Base-by-base conservation (phyloP, 2,888 invertebrate species). In the Amiota communis region DNA sequence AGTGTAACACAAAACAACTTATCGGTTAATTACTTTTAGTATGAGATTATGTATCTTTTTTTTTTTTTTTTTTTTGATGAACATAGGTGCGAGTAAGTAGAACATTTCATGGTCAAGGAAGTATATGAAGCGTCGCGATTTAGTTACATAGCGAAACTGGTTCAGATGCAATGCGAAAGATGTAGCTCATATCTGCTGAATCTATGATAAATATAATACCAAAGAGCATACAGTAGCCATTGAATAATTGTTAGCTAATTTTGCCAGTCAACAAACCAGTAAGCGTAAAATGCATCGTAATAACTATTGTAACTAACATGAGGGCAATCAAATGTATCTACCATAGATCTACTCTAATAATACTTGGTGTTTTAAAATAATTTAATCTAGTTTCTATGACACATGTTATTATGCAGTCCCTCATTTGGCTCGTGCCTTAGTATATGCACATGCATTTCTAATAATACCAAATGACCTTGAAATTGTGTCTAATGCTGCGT, bases 81-180 rank as follows among this genome's bases (percentile, higher is more conserved):
- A 49, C 15, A 67, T 15, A 49, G 8, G 15, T 9, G 20, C 2
- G 13, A 10, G 46, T 46, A 64, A 4, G 17, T 13, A 20, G 17
- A 59, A 20, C 15, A 65, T 72, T 75, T 78, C 86, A 85, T 83
- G 85, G 86, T 83, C 85, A 85, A 85, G 85, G 86, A 83, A 72
- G 61, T 75, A 69, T 76, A 76, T 56, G 46, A 69, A 65, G 48
- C 48, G 48, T 9, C 15, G 49, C 51, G 51, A 63, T 71, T 36
- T 48, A 61, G 49, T 49, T 71, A 61, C 63, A 49, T 17, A 51
- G n/a, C 12, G n/a, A 59, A 70, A 71, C 71, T 71, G 56, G 71
- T 51, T 51, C 73, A n/a, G 48, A 46, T 15, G 63, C 63, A 46
- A 63, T 36, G 20, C 46, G 53, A 13, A 53, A 53, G 13, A 53